These are phyloP conservation scores for Dendrolimus houi DNA, from an alignment of 2,888 invertebrate genomes.

Conservation along the genomic window DNA sequence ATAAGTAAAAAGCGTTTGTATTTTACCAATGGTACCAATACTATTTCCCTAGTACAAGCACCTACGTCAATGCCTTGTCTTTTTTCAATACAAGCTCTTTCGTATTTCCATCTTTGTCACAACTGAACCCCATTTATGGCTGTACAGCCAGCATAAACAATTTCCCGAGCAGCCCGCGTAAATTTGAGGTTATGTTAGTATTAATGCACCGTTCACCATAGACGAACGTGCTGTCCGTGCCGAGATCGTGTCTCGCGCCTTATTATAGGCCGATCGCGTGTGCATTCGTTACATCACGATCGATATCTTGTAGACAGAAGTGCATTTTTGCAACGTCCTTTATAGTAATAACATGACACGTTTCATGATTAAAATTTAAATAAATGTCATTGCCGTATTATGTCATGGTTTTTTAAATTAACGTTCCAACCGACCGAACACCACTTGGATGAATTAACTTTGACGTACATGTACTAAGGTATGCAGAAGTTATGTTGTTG, in stretches of 20 bases:
- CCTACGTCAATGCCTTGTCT: conserved; percentile 39
- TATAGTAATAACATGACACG: background rate
- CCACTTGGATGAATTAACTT: conserved; percentile 32
- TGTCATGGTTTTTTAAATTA: conserved; percentile 35
- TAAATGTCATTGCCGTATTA: conserved; percentile 18
- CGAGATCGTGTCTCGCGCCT: conserved; percentile 14
- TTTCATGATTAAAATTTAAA: conserved; percentile 4
- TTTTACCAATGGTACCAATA: background rate
- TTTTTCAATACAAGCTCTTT: conserved; percentile 25
- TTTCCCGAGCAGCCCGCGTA: conserved; percentile 62
- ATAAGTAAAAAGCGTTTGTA: background rate
- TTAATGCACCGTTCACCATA: conserved; percentile 56
- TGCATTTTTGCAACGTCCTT: conserved; percentile 42
- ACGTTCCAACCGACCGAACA: conserved; percentile 27
- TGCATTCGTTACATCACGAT: conserved; percentile 47
- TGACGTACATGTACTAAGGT: background rate
- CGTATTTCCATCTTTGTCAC: conserved; percentile 41
- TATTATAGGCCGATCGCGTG: conserved; percentile 29
- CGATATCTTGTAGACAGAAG: conserved; percentile 50
- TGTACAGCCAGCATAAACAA: conserved; percentile 64
- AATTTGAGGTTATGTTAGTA: conserved; percentile 74
- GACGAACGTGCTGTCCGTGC: conserved; percentile 40
- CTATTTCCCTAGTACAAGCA: conserved; percentile 31
- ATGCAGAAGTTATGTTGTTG: conserved; percentile 1
- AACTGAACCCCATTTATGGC: conserved; percentile 59